phyloP scores from a whole-genome alignment of 2,113 vertebrate species.

The Pleuronectes platessa region DNA sequence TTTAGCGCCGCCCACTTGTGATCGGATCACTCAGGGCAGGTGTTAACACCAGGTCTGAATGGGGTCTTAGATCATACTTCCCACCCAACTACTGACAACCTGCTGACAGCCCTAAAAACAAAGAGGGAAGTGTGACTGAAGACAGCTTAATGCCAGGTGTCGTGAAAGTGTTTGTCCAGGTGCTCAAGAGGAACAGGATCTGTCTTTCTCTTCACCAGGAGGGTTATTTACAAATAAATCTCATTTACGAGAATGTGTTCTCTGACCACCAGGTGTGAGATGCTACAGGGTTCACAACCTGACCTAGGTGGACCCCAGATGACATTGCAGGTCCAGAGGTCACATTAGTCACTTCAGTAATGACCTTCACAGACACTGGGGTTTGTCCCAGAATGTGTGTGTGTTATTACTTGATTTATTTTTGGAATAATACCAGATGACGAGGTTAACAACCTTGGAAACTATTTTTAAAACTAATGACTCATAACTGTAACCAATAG shows the following conservation, averaged over 20 bases:
- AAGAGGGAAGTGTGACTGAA: slow-evolving; percentile 3
- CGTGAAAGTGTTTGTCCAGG: not conserved
- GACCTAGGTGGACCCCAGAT: slow-evolving; percentile 50
- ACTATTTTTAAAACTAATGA: not conserved
- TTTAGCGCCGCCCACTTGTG: not conserved
- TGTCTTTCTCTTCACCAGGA: slow-evolving; percentile 7
- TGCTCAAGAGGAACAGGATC: not conserved
- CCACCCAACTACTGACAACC: slow-evolving; percentile 10
- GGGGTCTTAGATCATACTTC: slow-evolving; percentile 44
- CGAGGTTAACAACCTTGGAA: not conserved
- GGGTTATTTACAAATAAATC: slow-evolving; percentile 16
- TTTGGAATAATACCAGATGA: not conserved
- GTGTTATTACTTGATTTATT: not conserved
- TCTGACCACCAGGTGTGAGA: slow-evolving; percentile 45
- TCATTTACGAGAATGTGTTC: slow-evolving; percentile 13
- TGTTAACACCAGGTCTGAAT: not conserved
- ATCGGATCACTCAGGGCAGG: not conserved
- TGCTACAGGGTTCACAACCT: slow-evolving; percentile 22
- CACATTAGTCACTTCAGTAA: slow-evolving; percentile 54
- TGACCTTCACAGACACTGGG: slow-evolving; percentile 56
- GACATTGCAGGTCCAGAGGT: slow-evolving; percentile 50
- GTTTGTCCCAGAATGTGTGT: slow-evolving; percentile 10
- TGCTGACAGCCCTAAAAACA: slow-evolving; percentile 48
- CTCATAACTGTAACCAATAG: not conserved
- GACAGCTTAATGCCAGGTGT: slow-evolving; percentile 1